Evolutionary conservation across 2,113 vertebrate species (phyloP).

Genomic region (Spheniscus mendiculus): DNA sequence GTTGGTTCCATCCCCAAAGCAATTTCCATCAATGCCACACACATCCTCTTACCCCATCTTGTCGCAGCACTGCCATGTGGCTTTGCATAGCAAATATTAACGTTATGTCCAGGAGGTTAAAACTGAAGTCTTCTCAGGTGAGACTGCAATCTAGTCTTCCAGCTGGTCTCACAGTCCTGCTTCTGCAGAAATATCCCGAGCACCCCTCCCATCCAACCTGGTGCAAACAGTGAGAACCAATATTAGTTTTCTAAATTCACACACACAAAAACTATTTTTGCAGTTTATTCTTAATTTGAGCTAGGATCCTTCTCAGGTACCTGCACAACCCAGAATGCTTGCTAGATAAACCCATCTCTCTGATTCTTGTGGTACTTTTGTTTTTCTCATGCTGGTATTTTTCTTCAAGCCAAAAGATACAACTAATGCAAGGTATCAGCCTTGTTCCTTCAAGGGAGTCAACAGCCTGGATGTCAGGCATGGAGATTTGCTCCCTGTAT

Average conservation of each 20-base stretch:
- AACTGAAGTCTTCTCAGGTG: not conserved
- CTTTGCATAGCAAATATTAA: not conserved
- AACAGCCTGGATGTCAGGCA: not conserved
- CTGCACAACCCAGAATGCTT: not conserved
- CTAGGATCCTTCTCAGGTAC: not conserved
- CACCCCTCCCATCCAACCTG: not conserved
- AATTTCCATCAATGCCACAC: not conserved
- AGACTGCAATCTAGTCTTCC: not conserved
- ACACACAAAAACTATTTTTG: not conserved
- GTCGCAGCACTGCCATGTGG: not conserved
- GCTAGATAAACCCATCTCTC: not conserved
- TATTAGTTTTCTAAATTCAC: not conserved
- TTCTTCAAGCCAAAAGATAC: not conserved
- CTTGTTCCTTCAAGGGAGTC: not conserved
- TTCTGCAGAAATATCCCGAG: not conserved
- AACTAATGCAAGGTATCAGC: not conserved
- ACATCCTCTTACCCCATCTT: not conserved
- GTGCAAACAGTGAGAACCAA: not conserved
- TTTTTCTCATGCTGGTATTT: not conserved
- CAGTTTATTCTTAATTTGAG: not conserved
- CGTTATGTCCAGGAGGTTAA: not conserved
- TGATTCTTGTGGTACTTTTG: not conserved
- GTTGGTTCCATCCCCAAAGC: not conserved
- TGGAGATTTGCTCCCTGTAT: not conserved
- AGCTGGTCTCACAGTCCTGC: not conserved